Conservation (phyloP, 2,797 vertebrate genomes). For the Myoxocephalus aenaeus region DNA sequence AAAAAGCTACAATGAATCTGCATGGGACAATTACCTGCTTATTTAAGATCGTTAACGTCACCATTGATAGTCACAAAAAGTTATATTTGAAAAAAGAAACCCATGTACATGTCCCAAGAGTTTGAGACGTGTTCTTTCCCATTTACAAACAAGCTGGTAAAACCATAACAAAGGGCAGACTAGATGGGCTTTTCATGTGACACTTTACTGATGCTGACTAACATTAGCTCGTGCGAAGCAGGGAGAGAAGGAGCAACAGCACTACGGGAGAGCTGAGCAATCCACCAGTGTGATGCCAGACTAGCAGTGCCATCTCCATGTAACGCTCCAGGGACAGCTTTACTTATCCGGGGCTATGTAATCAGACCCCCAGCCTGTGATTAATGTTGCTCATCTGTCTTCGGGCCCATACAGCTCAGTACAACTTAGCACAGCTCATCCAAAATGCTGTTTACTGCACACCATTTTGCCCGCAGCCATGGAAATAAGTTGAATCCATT, state of each 20-base stretch:
- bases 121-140: background rate
- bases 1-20: background rate
- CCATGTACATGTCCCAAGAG: background rate
- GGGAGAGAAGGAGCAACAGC: conserved; percentile 24
- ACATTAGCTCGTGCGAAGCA: conserved; percentile 10
- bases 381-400: conserved; percentile 84
- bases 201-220: conserved; percentile 31
- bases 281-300: conserved; percentile 60
- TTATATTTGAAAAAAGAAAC: background rate
- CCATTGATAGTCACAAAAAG: background rate
- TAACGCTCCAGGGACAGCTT: conserved; percentile 77
- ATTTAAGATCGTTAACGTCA: background rate
- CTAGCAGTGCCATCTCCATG: conserved; percentile 64
- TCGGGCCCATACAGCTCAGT: conserved; percentile 69
- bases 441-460: conserved; percentile 74
- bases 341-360: conserved; percentile 80
- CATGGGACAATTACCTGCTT: background rate
- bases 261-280: conserved; percentile 56
- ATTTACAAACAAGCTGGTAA: conserved; percentile 10
- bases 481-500: conserved; percentile 74
- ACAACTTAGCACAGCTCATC: conserved; percentile 73
- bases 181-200: conserved; percentile 8
- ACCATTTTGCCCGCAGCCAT: conserved; percentile 68
- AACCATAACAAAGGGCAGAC: background rate
- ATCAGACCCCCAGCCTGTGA: conserved; percentile 82